Evolutionary conservation across 2,888 invertebrate genomes (phyloP), one percentile per base, ranked within the genome.

Genomic region (Marasmarcha lunaedactyla): DNA sequence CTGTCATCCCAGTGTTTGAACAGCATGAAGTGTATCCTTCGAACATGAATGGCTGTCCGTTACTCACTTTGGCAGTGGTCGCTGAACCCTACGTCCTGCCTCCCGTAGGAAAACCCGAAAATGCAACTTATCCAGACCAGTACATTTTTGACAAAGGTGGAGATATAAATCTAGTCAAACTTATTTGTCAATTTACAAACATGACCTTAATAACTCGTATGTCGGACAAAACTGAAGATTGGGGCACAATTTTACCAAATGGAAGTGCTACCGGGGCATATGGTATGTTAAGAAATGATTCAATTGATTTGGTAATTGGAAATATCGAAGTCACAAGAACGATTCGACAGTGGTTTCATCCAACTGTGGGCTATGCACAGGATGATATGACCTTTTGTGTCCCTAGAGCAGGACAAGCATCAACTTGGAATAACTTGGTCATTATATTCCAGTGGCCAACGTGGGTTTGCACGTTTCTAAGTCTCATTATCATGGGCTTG

Each of bases 301-400:
- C 64, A 2, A 65, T 58, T 1, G 79, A 83, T 47, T 48, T 84
- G 7, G 61, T 84, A 7, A 72, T 84, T 33, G 84, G 84, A 4
- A 81, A 83, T 46, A 70, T 84, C 40, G 81, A 84, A 62, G 79
- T 81, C 0, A 78, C 83, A 1, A 72, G 60, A 48, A 63, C 59
- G 10, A 63, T 78, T 5, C 56, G 84, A 7, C 76, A 69, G 46
- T 79, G 76, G 72, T 84, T 84, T 36, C 56, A 83, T 50, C 72
- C 81, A 0, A 81, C 84, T 0, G 63, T 74, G 7, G 81, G 76
- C 41, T 84, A 83, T 43, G 71, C 74, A 4, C 84, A 84, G 53
- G 84, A 84, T 40, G 84, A 84, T 45, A 81, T 83, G 66, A 83
- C 84, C 0, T 77, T 83, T 64, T 84, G 84, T 36, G 61, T 83